Conservation (phyloP, 2,113 vertebrate genomes). For the Monarcha castaneiventris region DNA sequence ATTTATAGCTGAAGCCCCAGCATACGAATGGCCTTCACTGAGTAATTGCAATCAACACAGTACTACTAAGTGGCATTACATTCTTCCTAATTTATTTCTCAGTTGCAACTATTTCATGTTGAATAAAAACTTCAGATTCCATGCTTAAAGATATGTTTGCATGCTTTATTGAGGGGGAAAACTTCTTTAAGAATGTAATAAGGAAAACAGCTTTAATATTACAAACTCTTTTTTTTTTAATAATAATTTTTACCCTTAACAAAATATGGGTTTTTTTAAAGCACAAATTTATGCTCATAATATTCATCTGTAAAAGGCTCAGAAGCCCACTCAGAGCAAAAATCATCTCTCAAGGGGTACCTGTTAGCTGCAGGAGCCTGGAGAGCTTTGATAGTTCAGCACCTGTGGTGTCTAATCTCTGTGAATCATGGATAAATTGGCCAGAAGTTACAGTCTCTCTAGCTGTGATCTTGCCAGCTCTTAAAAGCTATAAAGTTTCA, state of each 20-base stretch:
- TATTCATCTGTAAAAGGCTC: neutral
- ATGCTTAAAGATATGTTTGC: neutral
- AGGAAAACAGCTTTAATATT: neutral
- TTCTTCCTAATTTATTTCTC: neutral
- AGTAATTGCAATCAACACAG: neutral
- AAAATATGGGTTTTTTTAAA: neutral
- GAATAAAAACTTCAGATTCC: neutral
- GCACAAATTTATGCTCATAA: neutral
- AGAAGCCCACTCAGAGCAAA: neutral
- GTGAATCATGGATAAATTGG: neutral
- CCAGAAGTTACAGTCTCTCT: neutral
- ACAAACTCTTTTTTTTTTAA: neutral
- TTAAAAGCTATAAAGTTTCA: slow-evolving; percentile 3
- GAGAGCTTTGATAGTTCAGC: neutral
- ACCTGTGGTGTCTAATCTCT: neutral
- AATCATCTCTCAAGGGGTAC: neutral
- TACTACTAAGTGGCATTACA: neutral
- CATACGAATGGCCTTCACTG: neutral
- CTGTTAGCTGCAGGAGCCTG: neutral
- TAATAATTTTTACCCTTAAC: neutral
- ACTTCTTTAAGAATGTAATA: neutral
- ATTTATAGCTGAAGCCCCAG: slow-evolving; percentile 27
- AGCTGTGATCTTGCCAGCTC: neutral
- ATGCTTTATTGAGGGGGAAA: neutral
- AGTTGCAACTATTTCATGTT: neutral